Conservation (phyloP, 2,888 invertebrate genomes). For the Cecidostiba fungosa region DNA sequence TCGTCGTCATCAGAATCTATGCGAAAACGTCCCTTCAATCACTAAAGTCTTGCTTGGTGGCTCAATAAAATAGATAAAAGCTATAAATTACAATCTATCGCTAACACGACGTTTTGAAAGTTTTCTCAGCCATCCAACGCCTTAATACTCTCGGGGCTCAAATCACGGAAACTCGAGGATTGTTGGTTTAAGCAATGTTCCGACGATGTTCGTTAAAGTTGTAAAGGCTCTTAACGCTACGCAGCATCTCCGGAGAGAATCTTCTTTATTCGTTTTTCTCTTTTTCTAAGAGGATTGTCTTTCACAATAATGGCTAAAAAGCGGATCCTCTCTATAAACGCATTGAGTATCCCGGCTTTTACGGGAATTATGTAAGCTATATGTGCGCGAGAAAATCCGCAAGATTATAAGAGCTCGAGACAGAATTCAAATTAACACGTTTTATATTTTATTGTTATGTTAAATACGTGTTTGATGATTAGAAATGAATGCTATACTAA, state of each 20-base stretch:
- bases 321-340: neutral
- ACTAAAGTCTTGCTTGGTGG: neutral
- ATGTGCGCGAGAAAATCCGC: too few species aligned
- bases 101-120: neutral
- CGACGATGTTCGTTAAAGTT: neutral
- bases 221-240: neutral
- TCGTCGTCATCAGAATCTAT: neutral
- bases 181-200: neutral
- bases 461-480: too few species aligned
- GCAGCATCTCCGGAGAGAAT: neutral
- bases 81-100: neutral
- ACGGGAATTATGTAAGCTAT: neutral
- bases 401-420: too few species aligned
- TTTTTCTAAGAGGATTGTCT: neutral
- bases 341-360: neutral
- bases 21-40: neutral
- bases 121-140: neutral
- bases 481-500: too few species aligned
- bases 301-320: neutral
- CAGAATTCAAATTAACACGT: too few species aligned
- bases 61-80: neutral
- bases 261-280: neutral
- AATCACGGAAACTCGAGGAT: neutral
- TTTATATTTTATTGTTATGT: too few species aligned
- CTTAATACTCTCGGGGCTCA: neutral